Base-by-base conservation (phyloP, 2,113 vertebrate genomes). In the Hyperopisus bebe region DNA sequence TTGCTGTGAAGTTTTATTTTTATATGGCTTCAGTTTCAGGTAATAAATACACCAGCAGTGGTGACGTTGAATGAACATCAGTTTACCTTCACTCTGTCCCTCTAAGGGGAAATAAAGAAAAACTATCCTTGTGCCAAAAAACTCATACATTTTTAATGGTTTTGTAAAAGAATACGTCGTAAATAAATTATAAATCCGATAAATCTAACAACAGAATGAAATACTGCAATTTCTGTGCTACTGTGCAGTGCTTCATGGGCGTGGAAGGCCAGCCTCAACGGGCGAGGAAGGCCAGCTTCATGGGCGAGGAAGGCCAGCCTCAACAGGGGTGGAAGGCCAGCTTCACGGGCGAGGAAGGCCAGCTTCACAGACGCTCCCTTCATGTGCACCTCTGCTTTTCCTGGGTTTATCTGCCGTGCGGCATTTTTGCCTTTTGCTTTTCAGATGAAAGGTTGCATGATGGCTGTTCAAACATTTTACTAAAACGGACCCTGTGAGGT, bases 121-220 rank as follows among this genome's bases (percentile, higher is more conserved):
- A 80, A 42, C 74, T 80, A 80, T 80, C 74, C 74, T 21, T 80
- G 35, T 80, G 74, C 74, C 74, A 42, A 42, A 80, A 80, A 80
- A 80, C 74, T 39, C 74, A 80, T 80, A 80, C 74, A 80, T 80
- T 80, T 80, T 80, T 80, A 80, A 80, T 80, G 35, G 74, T 42
- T 80, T 80, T 35, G 74, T 80, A 80, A 80, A 80, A 42, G 74
- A 80, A 80, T 80, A 80, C 15, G 0, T 80, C 74, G 74, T 80
- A 80, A 80, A 80, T 80, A 80, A 80, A 80, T 80, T 80, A 80
- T 80, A 80, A 80, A 80, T 80, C 35, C 74, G 17, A 80, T 80
- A 80, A 42, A 31, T 77, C 13, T 39, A 77, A 77, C 70, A 39
- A 77, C 70, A 77, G 70, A 77, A 77, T 39, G 70, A 77, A 77